Evolutionary conservation across 2,888 invertebrate genomes (phyloP).

Genomic region (Eulithis prunata): DNA sequence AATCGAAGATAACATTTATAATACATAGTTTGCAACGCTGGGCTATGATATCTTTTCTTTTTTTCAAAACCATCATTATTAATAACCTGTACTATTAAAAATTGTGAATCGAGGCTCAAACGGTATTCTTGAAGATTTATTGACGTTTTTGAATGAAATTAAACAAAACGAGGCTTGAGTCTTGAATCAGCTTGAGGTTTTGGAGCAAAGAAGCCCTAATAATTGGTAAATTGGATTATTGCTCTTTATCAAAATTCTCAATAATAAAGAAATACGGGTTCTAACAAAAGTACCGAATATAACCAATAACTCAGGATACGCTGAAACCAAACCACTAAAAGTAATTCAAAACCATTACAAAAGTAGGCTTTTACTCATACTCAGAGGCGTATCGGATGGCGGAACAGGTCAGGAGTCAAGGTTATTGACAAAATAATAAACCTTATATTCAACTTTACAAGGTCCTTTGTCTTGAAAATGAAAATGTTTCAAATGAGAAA

Average conservation of each 20-base stretch:
- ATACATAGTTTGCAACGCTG: too few species aligned
- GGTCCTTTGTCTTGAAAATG: background rate
- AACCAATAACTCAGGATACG: background rate
- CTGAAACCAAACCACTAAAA: slow-evolving; percentile 22
- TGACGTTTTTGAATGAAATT: too few species aligned
- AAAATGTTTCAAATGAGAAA: slow-evolving; percentile 1
- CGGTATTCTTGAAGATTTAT: too few species aligned
- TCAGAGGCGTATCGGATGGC: slow-evolving; percentile 30
- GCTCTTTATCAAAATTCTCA: too few species aligned
- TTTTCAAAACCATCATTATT: too few species aligned
- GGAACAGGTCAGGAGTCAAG: slow-evolving; percentile 25
- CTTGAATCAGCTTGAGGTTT: too few species aligned
- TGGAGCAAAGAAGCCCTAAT: too few species aligned
- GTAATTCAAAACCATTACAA: slow-evolving; percentile 34
- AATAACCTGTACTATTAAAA: too few species aligned
- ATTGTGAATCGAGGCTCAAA: too few species aligned
- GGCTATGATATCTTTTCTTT: too few species aligned
- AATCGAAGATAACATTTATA: slow-evolving; percentile 38
- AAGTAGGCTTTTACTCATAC: slow-evolving; percentile 35
- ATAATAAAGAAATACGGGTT: background rate
- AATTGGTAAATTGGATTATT: too few species aligned
- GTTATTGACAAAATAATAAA: slow-evolving; percentile 12
- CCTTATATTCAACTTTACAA: slow-evolving; percentile 7
- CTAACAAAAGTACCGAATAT: background rate
- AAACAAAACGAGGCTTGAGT: too few species aligned